phyloP scores from a whole-genome alignment of 2,888 invertebrate species.

The Pherbina coryleti region DNA sequence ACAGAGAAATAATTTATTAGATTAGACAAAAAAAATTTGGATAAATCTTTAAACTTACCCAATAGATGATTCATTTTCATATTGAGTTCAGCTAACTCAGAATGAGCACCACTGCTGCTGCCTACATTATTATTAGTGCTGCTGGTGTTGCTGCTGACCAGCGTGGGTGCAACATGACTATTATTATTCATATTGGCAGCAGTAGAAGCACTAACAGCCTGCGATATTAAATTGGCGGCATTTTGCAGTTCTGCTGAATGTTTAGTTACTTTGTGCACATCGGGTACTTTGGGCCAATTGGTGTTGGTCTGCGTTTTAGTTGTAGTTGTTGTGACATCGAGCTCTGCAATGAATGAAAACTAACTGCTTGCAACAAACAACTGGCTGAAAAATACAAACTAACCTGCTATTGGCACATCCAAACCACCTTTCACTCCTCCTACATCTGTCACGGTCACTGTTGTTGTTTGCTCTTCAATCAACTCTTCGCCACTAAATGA shows the following conservation, averaged over 20 bases:
- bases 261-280: constrained; percentile 60
- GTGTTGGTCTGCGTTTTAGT: constrained; percentile 44
- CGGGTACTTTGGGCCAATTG: constrained; percentile 60
- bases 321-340: constrained; percentile 46
- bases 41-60: constrained; percentile 50
- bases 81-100: constrained; percentile 56
- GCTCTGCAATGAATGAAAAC: neutral
- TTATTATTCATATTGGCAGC: constrained; percentile 46
- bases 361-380: neutral
- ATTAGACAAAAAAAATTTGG: neutral
- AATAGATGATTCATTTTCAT: constrained; percentile 65
- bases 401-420: neutral
- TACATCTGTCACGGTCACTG: neutral
- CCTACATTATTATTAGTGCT: constrained; percentile 44
- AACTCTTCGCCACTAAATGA: constrained; percentile 56
- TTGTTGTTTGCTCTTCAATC: constrained; percentile 43
- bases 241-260: constrained; percentile 65
- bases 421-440: neutral
- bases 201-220: constrained; percentile 58
- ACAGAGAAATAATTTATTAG: constrained; percentile 4
- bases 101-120: constrained; percentile 34
- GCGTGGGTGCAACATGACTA: constrained; percentile 45
- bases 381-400: too few relatives aligned
- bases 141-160: constrained; percentile 33
- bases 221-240: constrained; percentile 66